Base-by-base conservation (phyloP, 2,113 vertebrate genomes). In the Manacus vitellinus region DNA sequence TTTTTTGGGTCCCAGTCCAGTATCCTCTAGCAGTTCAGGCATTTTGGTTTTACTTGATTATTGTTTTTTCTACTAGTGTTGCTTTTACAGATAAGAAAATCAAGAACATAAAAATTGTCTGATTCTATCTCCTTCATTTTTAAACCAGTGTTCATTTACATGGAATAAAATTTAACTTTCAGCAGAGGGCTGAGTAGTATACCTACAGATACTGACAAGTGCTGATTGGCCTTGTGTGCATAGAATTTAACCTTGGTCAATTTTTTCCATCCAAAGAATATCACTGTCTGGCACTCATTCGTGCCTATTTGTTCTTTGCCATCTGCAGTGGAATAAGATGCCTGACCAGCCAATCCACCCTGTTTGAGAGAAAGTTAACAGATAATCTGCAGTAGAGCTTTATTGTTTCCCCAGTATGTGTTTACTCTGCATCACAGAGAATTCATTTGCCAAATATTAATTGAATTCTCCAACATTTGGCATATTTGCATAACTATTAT, bases 401-500 rank as follows among this genome's bases (percentile, higher is more conserved):
- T 89, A 74, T 85, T 95, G 89, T 91, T 86, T 77, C 31, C 86
- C 41, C 77, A 79, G 77, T 88, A 91, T 78, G 73, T 96, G 87
- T 95, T 97, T 97, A 96, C 54, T 78, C n/a, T 89, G 77, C 77
- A 88, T 91, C 71, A 82, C 73, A 82, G 81, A 89, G 88, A 93
- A 96, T 76, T 91, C 85, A 88, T 96, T 97, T 96, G 94, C 94
- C 89, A 93, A 94, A 95, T 94, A 97, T 94, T 97, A 97, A 96
- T 95, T 97, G 94, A 96, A 94, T 97, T 96, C 94, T 79, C 89
- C 66, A 94, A 94, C 96, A 97, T 96, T 97, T 96, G 93, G 93
- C 71, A 82, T 95, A 97, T 96, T 97, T 96, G 96, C 96, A 97
- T 97, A 97, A 96, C 87, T 95, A 88, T 94, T 95, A 94, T 94